These are phyloP conservation scores for Furcifer pardalis DNA, from an alignment of 2,797 vertebrate species.

Conservation along the genomic window DNA sequence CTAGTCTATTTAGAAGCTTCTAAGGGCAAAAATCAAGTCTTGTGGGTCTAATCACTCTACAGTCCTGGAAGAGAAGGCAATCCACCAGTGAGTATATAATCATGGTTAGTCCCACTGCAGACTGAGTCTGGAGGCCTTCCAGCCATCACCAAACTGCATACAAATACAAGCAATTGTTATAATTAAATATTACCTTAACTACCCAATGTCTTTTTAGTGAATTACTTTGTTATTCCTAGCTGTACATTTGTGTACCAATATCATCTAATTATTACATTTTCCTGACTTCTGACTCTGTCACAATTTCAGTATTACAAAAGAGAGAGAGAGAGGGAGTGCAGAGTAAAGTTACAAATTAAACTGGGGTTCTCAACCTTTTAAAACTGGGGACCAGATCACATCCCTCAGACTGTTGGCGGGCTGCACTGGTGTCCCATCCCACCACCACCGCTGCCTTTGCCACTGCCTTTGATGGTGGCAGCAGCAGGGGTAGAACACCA, in stretches of 20 bases:
- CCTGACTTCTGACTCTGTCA: not conserved
- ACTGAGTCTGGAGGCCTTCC: constrained; percentile 23
- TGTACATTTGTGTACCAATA: not conserved
- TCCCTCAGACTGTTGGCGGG: no score
- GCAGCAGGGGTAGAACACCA: no score
- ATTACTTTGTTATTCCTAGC: not conserved
- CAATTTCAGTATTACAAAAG: not conserved
- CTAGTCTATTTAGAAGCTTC: constrained; percentile 46
- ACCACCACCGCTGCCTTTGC: no score
- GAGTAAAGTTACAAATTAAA: not conserved
- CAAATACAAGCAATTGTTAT: constrained; percentile 25
- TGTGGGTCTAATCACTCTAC: constrained; percentile 36
- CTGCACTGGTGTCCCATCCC: no score
- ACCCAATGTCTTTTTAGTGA: not conserved
- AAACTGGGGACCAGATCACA: no score
- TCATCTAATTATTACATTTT: not conserved
- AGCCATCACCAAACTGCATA: constrained; percentile 12
- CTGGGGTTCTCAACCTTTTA: no score
- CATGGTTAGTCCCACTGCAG: constrained; percentile 26
- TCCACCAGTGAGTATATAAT: constrained; percentile 44
- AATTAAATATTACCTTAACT: not conserved
- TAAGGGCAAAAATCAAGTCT: constrained; percentile 49
- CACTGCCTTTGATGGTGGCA: no score
- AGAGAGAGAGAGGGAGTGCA: not conserved
- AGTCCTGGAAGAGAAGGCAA: constrained; percentile 28